phyloP scores from a whole-genome alignment of 2,113 vertebrate species.

The Seriola rivoliana region DNA sequence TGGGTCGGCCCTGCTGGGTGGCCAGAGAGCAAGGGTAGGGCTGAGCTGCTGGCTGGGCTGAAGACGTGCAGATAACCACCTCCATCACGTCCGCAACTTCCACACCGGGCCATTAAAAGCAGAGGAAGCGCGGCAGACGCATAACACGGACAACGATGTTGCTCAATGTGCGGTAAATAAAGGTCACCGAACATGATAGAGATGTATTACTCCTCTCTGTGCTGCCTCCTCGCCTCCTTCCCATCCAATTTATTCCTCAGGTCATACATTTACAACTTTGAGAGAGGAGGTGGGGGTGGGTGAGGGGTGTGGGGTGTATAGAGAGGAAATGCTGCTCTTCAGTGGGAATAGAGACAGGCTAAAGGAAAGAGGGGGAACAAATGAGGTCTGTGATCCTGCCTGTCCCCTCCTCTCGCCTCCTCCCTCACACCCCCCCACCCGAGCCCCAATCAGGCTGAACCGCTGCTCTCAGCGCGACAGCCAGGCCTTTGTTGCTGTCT shows the following conservation, averaged over 20 bases:
- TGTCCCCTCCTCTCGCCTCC: constrained; percentile 44
- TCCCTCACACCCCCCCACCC: constrained; percentile 45
- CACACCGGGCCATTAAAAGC: constrained; percentile 40
- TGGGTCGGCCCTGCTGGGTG: constrained; percentile 69
- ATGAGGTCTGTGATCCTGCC: constrained; percentile 88
- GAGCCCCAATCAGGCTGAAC: constrained; percentile 85
- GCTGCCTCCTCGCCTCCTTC: constrained; percentile 70
- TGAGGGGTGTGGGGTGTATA: constrained; percentile 2
- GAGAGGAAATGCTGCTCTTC: constrained; percentile 86
- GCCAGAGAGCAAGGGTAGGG: constrained; percentile 53
- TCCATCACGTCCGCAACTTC: constrained; percentile 66
- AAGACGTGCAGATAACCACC: constrained; percentile 67
- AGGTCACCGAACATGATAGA: constrained; percentile 78
- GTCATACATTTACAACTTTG: constrained; percentile 80
- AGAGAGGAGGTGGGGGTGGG: constrained; percentile 40
- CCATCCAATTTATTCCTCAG: constrained; percentile 80
- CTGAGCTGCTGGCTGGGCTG: constrained; percentile 22
- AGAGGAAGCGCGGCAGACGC: constrained; percentile 52
- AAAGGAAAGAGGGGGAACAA: constrained; percentile 92
- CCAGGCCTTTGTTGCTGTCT: constrained; percentile 87
- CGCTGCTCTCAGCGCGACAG: constrained; percentile 82
- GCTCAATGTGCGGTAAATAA: constrained; percentile 73
- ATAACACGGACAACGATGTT: constrained; percentile 43
- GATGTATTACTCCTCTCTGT: constrained; percentile 71
- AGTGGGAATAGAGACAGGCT: constrained; percentile 87